These are phyloP conservation scores for Pristionchus arcanus DNA, from an alignment of 2,888 invertebrate species.

Conservation along the genomic window DNA sequence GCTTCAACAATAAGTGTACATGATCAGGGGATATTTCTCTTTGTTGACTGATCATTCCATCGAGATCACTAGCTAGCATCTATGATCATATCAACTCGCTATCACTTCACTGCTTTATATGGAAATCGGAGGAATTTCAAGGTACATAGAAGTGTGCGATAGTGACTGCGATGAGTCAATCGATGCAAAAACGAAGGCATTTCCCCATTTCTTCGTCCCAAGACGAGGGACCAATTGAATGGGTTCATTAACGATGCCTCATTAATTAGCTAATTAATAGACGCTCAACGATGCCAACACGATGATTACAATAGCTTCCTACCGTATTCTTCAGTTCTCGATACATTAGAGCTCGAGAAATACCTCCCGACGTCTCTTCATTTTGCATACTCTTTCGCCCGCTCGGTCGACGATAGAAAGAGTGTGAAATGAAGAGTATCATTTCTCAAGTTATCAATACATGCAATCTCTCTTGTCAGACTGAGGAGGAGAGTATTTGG, in stretches of 20 bases:
- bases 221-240: neutral
- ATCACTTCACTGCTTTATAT: neutral
- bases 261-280: neutral
- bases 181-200: neutral
- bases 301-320: constrained; percentile 11
- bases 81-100: neutral
- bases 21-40: neutral
- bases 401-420: no score
- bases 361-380: no score
- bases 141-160: neutral
- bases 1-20: no score
- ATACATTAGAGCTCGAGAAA: no score
- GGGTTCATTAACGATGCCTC: neutral
- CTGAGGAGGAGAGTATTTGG: no score
- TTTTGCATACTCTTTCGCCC: no score
- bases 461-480: no score
- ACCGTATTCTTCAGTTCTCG: constrained; percentile 11
- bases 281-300: neutral
- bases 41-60: neutral
- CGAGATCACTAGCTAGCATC: neutral
- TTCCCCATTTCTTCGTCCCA: neutral
- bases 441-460: no score
- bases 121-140: neutral
- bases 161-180: neutral
- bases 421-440: no score